Evolutionary conservation across 2,888 invertebrate genomes (phyloP), one percentile per base, ranked within the genome.

Genomic region (Baccha elongata): DNA sequence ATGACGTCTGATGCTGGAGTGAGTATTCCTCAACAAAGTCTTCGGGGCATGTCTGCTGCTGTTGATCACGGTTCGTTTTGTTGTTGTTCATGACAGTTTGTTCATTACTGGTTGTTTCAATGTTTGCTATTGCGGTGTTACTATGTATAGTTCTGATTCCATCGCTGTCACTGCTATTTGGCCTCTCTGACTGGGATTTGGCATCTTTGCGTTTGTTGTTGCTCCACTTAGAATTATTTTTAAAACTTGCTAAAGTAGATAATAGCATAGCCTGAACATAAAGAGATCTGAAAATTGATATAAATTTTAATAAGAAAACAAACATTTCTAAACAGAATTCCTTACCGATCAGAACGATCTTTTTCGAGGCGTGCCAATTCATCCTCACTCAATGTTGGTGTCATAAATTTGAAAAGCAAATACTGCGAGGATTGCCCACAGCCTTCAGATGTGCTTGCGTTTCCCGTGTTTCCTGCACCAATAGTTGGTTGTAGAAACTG

Each of bases 211-310:
- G 79, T 84, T 72, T 75, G 50, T 62, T 76, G 21, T 60, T 71
- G 58, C 69, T 72, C 76, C 84, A 84, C 58, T 84, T 84, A 32
- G 84, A 55, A 40, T 87, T 86, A 60, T 88, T 76, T 75, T 87
- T 85, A 83, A 86, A 86, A 86, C 87, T 91, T 68, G 92, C 91
- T 87, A 93, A 89, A 75, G 94, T 93, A 40, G 94, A 93, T 86
- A 95, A 90, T 86, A 95, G 90, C 86, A 95, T 90, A 89, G 95
- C 94, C 90, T 94, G 94, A 84, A 94, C 93, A 91, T 94, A 95
- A 87, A 94, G 91, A 68, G 91, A 91, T 79, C 91, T 91, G 60
- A 32, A 85, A 83, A 23, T 0, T 53, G 3, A 79, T 3, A 48
- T 35, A 60, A 37, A 23, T 11, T 17, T 10, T 60, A 11, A 32